These are phyloP conservation scores for Achatina immaculata DNA, from an alignment of 1,140 invertebrate species.

Conservation along the genomic window DNA sequence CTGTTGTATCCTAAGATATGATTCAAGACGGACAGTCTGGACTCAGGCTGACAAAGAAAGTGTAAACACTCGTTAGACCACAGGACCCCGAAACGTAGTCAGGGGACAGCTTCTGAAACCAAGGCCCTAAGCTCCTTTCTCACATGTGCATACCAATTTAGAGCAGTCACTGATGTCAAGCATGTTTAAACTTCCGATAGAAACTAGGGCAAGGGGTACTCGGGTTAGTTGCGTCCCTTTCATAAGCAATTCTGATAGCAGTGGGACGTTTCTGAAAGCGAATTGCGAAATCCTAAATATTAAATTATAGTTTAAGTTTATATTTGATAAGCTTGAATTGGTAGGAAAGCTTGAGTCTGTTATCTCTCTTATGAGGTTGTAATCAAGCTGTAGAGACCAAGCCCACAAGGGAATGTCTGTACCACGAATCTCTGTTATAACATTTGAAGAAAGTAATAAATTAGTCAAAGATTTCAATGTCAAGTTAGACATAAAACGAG, in stretches of 20 bases:
- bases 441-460: too few relatives aligned
- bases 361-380: not conserved
- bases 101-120: not conserved
- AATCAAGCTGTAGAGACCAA: not conserved
- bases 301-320: not conserved
- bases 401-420: not conserved
- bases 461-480: too few relatives aligned
- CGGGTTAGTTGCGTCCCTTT: not conserved
- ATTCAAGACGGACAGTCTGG: not conserved
- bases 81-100: not conserved
- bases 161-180: not conserved
- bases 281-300: not conserved
- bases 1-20: too few relatives aligned
- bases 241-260: not conserved
- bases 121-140: not conserved
- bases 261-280: not conserved
- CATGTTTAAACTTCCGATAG: not conserved
- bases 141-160: not conserved
- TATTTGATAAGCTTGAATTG: not conserved
- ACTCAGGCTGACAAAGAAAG: not conserved
- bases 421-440: too few relatives aligned
- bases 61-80: not conserved
- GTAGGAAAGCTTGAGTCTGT: not conserved
- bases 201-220: not conserved
- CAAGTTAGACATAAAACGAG: too few relatives aligned